phyloP scores from a whole-genome alignment of 2,797 vertebrate genomes.

The Perdix hodgsoniae region DNA sequence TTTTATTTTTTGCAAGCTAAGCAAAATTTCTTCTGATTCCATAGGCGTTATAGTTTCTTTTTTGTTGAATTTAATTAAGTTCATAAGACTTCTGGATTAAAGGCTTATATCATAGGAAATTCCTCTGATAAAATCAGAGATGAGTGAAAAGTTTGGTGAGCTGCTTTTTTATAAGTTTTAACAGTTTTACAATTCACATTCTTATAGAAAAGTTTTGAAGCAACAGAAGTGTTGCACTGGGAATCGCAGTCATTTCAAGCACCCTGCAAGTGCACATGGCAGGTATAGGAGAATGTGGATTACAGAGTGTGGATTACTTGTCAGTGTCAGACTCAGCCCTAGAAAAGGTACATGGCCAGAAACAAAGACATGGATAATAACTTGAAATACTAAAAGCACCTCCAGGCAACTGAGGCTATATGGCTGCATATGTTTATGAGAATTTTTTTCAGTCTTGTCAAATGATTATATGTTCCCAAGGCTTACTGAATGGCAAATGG shows the following conservation, averaged over 20 bases:
- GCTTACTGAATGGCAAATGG: background rate
- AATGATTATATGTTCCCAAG: background rate
- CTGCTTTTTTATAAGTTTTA: background rate
- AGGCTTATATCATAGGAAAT: constrained; percentile 20
- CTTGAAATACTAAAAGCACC: background rate
- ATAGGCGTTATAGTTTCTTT: background rate
- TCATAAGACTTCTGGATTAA: constrained; percentile 41
- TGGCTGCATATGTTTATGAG: background rate
- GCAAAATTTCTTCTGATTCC: background rate
- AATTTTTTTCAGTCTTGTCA: background rate
- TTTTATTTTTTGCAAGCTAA: background rate
- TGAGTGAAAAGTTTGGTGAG: background rate
- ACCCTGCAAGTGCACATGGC: background rate
- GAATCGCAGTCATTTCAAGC: background rate
- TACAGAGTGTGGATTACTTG: background rate
- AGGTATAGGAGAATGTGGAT: background rate
- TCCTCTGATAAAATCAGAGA: constrained; percentile 21
- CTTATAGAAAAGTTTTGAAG: background rate
- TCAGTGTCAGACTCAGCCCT: background rate
- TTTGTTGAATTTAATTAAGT: constrained; percentile 56
- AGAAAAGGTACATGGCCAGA: background rate
- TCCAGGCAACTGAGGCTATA: background rate
- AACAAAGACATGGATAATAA: background rate
- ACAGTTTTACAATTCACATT: background rate
- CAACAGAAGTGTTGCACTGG: background rate